Conservation (phyloP, 2,113 vertebrate genomes). For the Scomber colias region DNA sequence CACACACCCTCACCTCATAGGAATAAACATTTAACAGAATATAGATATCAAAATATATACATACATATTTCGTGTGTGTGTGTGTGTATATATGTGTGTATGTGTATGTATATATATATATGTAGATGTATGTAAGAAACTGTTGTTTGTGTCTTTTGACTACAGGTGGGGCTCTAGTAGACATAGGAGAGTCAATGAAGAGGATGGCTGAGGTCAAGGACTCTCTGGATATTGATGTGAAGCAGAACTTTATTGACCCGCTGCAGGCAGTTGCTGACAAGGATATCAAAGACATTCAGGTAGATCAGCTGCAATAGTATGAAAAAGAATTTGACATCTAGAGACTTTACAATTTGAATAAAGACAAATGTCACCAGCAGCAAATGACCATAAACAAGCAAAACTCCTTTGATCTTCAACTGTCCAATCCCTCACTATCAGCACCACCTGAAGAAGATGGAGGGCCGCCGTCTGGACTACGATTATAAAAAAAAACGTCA, state of each 20-base stretch:
- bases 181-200: conserved; percentile 95
- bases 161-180: conserved; percentile 92
- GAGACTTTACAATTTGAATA: neutral
- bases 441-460: conserved; percentile 97
- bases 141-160: neutral
- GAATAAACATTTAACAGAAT: too few species aligned
- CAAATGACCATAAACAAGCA: neutral
- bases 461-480: conserved; percentile 94
- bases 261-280: conserved; percentile 96
- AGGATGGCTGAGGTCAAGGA: conserved; percentile 94
- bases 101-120: too few species aligned
- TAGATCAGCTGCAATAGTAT: conserved; percentile 61
- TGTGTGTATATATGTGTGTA: too few species aligned
- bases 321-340: neutral
- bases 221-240: conserved; percentile 96
- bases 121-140: too few species aligned
- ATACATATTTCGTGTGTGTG: too few species aligned
- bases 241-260: conserved; percentile 98
- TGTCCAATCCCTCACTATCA: conserved; percentile 68
- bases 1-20: too few species aligned
- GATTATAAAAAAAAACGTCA: conserved; percentile 99
- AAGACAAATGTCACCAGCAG: neutral
- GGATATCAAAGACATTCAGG: conserved; percentile 98
- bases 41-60: too few species aligned
- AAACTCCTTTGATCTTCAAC: neutral